These are phyloP conservation scores for Xenops minutus DNA, from an alignment of 2,797 vertebrate species.

Conservation along the genomic window DNA sequence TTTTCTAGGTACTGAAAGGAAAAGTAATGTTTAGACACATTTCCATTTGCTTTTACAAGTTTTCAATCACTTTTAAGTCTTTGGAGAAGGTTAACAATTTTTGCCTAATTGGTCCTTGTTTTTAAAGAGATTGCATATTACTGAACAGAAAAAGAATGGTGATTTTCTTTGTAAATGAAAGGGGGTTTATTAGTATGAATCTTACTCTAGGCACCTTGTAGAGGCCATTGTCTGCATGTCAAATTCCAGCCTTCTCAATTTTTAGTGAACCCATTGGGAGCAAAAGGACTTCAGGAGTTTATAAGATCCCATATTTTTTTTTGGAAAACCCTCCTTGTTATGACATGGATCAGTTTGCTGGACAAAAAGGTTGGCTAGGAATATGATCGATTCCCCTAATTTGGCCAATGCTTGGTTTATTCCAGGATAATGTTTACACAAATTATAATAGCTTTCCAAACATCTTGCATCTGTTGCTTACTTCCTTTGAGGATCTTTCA, in stretches of 20 bases:
- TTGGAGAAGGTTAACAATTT: not conserved
- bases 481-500: constrained; percentile 13
- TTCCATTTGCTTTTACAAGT: not conserved
- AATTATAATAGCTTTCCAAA: constrained; percentile 3
- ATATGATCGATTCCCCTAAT: not conserved
- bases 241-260: not conserved
- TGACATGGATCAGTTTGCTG: not conserved
- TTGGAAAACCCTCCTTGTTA: not conserved
- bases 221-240: not conserved
- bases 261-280: not conserved
- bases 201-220: not conserved
- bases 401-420: not conserved
- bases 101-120: not conserved
- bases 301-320: not conserved
- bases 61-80: not conserved
- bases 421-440: not conserved
- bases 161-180: not conserved
- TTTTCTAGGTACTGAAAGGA: rapidly evolving
- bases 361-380: not conserved
- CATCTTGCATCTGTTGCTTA: constrained; percentile 15
- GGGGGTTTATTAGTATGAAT: not conserved
- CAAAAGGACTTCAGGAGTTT: not conserved
- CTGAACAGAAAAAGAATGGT: not conserved
- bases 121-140: not conserved
- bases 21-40: not conserved